Evolutionary conservation across 2,888 invertebrate genomes (phyloP).

Genomic region (Chesias legatella): DNA sequence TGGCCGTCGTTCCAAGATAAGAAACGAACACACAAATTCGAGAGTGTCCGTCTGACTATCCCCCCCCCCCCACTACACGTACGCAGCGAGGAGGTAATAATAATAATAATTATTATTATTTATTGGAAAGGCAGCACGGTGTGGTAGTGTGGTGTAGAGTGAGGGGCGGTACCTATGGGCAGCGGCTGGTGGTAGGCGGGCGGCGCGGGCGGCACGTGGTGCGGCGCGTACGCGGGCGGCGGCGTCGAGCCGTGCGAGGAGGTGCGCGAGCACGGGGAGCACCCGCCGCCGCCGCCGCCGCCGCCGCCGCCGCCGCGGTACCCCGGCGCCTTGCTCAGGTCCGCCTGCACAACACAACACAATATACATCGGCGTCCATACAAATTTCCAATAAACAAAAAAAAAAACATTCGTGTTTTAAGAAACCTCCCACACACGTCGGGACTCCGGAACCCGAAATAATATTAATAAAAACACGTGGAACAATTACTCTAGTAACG

Average conservation of each 20-base stretch:
- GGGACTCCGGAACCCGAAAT: too few relatives aligned
- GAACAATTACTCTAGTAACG: background rate
- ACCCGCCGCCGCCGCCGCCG: conserved; percentile 90
- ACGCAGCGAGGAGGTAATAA: too few relatives aligned
- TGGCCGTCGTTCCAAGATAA: too few relatives aligned
- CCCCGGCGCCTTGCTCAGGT: conserved; percentile 94
- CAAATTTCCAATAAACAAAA: too few relatives aligned
- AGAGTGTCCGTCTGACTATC: too few relatives aligned
- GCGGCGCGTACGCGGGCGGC: conserved; percentile 55
- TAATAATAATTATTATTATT: too few relatives aligned
- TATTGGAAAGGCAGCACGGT: too few relatives aligned
- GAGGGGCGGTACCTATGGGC: conserved; percentile 32
- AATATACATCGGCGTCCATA: too few relatives aligned
- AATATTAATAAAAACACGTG: background rate
- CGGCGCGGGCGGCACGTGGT: conserved; percentile 34
- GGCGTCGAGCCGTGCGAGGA: conserved; percentile 74
- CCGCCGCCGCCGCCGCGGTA: conserved; percentile 88
- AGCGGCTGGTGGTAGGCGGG: conserved; percentile 44
- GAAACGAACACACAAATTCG: too few relatives aligned
- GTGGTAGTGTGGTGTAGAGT: background rate
- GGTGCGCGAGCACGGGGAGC: conserved; percentile 84
- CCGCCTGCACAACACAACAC: conserved; percentile 75
- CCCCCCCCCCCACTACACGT: too few relatives aligned
- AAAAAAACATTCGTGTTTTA: too few relatives aligned
- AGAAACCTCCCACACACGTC: too few relatives aligned